phyloP scores from a whole-genome alignment of 2,797 vertebrate genomes.

The Hippopotamyrus pictus region DNA sequence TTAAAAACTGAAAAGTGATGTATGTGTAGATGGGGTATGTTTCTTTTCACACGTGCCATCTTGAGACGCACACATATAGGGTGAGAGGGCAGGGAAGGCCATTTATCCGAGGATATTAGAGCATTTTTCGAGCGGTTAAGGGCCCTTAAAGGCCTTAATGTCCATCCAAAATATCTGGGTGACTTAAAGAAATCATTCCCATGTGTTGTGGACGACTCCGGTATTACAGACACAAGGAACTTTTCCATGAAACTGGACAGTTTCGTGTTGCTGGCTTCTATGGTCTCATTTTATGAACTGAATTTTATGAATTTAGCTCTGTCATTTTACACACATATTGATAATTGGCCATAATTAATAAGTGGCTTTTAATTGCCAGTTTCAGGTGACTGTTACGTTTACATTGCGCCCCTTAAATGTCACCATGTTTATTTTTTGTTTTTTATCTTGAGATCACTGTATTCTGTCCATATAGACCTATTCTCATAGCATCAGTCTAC shows the following conservation, averaged over 20 bases:
- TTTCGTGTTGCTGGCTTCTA: background rate
- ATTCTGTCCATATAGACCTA: background rate
- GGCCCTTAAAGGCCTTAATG: background rate
- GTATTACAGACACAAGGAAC: background rate
- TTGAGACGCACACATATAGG: background rate
- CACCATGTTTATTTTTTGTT: background rate
- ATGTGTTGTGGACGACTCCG: background rate
- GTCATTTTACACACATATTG: background rate
- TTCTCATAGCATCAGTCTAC: background rate
- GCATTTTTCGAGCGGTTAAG: background rate
- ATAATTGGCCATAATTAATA: background rate
- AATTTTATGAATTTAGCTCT: background rate
- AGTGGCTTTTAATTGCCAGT: conserved; percentile 4
- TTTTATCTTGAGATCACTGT: background rate
- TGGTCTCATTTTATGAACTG: background rate
- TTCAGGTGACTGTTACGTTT: background rate
- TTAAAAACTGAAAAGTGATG: background rate
- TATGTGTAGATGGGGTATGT: background rate
- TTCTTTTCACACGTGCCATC: background rate
- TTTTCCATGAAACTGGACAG: background rate
- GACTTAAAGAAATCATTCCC: background rate
- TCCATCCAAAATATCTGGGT: background rate
- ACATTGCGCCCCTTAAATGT: no score
- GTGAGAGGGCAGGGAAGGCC: background rate
- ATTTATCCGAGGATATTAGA: background rate